A percentile compares a stretch with the other conserved stretches of the same genome.
Evolutionary conservation across 2,113 vertebrate genomes (phyloP).

Genomic region (Anseranas semipalmata): DNA sequence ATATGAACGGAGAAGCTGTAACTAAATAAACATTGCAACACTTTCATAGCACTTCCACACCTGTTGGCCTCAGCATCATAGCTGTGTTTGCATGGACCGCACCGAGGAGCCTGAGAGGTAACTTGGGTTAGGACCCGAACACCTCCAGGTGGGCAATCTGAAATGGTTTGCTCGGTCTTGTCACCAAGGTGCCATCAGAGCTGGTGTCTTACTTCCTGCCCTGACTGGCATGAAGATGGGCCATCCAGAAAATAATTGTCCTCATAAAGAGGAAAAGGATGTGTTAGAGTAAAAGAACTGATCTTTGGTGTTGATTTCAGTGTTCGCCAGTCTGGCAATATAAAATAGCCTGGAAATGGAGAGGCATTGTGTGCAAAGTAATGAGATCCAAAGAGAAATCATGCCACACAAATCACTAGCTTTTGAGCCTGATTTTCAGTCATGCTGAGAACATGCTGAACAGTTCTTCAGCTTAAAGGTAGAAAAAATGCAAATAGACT

Average conservation of each 20-base stretch:
- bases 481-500: neutral
- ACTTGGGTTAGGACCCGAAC: fast-evolving
- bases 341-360: neutral
- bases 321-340: neutral
- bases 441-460: neutral
- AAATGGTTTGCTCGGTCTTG: neutral
- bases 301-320: neutral
- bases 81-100: neutral
- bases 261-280: neutral
- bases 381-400: neutral
- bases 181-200: neutral
- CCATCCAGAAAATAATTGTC: neutral
- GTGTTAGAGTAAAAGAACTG: neutral
- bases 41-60: neutral
- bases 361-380: neutral
- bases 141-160: neutral
- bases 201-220: neutral
- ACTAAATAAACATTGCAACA: neutral
- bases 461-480: neutral
- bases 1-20: neutral
- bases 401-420: neutral
- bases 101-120: neutral
- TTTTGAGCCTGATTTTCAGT: neutral
- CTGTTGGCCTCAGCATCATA: neutral
- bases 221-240: neutral